A percentile compares a stretch with the other conserved stretches of the same genome.
Conservation (phyloP, 2,113 vertebrate species). For the Thermophis baileyi region DNA sequence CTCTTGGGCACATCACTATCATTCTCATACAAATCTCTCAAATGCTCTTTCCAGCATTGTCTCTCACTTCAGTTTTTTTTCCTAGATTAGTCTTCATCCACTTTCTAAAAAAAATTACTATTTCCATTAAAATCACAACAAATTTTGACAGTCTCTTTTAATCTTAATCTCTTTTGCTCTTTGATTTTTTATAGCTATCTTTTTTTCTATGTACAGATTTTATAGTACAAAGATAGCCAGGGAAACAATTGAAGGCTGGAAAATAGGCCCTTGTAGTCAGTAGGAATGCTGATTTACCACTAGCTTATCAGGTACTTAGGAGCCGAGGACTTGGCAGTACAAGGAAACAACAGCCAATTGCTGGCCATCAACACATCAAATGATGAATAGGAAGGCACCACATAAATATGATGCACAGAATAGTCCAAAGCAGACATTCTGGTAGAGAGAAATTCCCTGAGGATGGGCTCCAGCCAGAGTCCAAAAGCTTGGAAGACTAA, state of each 20-base stretch:
- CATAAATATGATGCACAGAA: too few species aligned
- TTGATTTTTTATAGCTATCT: neutral
- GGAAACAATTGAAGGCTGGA: neutral
- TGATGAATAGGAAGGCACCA: neutral
- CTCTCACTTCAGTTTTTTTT: neutral
- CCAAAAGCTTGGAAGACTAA: neutral
- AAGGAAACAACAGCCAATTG: neutral
- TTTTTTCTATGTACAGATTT: neutral
- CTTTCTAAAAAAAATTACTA: neutral
- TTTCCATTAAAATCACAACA: neutral
- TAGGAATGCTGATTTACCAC: neutral
- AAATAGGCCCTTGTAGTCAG: neutral
- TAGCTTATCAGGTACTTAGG: neutral
- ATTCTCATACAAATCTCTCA: neutral
- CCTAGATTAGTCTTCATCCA: too few species aligned
- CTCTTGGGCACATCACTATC: neutral
- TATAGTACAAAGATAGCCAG: neutral
- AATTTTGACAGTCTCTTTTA: neutral
- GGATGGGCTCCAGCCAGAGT: neutral
- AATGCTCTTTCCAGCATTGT: neutral
- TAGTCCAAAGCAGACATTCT: neutral
- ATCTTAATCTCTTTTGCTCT: neutral
- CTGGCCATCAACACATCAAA: neutral
- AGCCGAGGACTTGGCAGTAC: neutral
- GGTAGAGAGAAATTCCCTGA: neutral